Evolutionary conservation across 2,797 vertebrate species (phyloP).

Genomic region (Hoplostethus atlanticus): DNA sequence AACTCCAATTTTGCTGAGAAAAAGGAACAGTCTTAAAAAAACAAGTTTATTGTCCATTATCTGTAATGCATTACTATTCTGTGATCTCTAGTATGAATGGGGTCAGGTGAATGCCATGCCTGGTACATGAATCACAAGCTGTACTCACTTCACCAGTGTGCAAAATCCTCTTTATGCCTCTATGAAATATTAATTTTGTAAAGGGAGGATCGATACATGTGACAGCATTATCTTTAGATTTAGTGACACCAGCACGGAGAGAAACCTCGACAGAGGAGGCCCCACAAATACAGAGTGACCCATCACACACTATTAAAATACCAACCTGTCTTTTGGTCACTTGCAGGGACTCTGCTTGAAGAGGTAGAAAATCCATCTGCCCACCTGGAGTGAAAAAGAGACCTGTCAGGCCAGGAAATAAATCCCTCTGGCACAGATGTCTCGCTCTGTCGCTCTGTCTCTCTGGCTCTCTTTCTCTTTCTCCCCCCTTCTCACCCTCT

Average conservation of each 20-base stretch:
- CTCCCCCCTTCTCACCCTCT: background rate
- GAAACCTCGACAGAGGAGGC: conserved; percentile 15
- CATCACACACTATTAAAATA: conserved; percentile 67
- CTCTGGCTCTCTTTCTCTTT: background rate
- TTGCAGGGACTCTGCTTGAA: conserved; percentile 57
- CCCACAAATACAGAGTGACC: conserved; percentile 26
- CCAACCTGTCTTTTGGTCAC: conserved; percentile 50
- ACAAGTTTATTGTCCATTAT: conserved; percentile 14
- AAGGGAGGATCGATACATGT: background rate
- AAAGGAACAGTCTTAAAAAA: conserved; percentile 32
- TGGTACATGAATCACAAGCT: conserved; percentile 12
- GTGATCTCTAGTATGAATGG: conserved; percentile 40
- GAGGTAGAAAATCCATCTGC: conserved; percentile 74
- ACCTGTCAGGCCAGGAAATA: conserved; percentile 70
- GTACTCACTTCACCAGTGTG: conserved; percentile 12
- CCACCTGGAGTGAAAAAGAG: conserved; percentile 66
- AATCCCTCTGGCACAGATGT: conserved; percentile 68
- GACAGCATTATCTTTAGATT: background rate
- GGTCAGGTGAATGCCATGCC: conserved; percentile 33
- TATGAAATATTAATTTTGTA: conserved; percentile 11
- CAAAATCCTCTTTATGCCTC: background rate
- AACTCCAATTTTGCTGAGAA: conserved; percentile 37
- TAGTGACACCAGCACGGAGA: conserved; percentile 39
- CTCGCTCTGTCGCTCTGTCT: conserved; percentile 38
- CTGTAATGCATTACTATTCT: conserved; percentile 15